These are phyloP conservation scores for Melanotaenia nigrans DNA, from an alignment of 2,797 vertebrate genomes.

Conservation along the genomic window DNA sequence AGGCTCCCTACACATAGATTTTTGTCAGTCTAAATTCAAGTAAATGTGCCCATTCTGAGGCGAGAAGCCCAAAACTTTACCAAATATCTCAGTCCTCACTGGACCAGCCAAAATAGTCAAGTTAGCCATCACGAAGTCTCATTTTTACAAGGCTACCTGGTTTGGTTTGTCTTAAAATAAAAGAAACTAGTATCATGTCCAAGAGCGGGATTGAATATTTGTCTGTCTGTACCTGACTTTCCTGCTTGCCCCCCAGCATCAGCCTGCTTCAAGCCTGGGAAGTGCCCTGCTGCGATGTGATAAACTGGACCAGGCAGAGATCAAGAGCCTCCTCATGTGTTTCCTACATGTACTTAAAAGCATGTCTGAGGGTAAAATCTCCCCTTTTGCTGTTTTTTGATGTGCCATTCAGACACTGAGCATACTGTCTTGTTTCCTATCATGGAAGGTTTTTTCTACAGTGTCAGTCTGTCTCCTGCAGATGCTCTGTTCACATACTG, in stretches of 20 bases:
- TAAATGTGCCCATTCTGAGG: not conserved
- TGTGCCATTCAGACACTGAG: not conserved
- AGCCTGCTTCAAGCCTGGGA: constrained; percentile 86
- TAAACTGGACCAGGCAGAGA: constrained; percentile 96
- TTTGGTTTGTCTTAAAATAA: constrained; percentile 23
- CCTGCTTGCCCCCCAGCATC: constrained; percentile 80
- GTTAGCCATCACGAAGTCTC: not conserved
- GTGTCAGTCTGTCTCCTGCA: constrained; percentile 62
- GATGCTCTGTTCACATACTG: constrained; percentile 97
- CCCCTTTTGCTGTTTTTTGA: not conserved
- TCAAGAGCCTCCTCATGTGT: constrained; percentile 97
- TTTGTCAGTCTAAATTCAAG: not conserved
- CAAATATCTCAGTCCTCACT: not conserved
- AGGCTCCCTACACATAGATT: not conserved
- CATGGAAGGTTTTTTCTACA: not conserved
- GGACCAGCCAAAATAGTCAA: not conserved
- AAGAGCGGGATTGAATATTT: constrained; percentile 10
- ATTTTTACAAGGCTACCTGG: not conserved
- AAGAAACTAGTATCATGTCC: not conserved
- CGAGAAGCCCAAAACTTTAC: not conserved
- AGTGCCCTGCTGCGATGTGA: constrained; percentile 91
- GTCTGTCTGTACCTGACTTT: constrained; percentile 15
- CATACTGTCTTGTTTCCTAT: not conserved
- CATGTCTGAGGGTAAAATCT: constrained; percentile 94
- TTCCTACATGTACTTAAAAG: constrained; percentile 97